phyloP scores from a whole-genome alignment of 2,888 invertebrate genomes.

The Diabrotica balteata region DNA sequence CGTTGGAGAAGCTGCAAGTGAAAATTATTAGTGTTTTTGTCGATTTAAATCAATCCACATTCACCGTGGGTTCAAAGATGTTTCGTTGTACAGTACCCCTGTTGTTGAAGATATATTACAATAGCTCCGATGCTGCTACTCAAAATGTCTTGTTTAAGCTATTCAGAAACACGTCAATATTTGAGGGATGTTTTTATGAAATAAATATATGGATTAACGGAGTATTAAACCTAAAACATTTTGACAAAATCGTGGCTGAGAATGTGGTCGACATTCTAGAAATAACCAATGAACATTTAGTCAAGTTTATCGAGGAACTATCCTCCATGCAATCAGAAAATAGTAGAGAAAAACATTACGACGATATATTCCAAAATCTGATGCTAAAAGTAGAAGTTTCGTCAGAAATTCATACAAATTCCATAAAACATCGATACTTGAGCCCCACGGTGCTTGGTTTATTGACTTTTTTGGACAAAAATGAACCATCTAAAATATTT shows the following conservation, averaged over 20 bases:
- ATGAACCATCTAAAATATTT: slow-evolving; percentile 45
- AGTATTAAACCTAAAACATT: slow-evolving; percentile 47
- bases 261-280: slow-evolving; percentile 48
- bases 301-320: slow-evolving; percentile 43
- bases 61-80: slow-evolving; percentile 48
- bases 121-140: slow-evolving; percentile 53
- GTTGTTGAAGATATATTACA: slow-evolving; percentile 59
- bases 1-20: slow-evolving; percentile 50
- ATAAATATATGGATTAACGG: slow-evolving; percentile 68
- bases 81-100: slow-evolving; percentile 45
- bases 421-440: slow-evolving; percentile 38
- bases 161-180: slow-evolving; percentile 69
- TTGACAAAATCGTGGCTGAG: slow-evolving; percentile 43
- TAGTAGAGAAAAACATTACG: slow-evolving; percentile 16
- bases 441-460: slow-evolving; percentile 58
- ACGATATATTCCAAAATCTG: slow-evolving; percentile 31
- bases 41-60: slow-evolving; percentile 53
- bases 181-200: slow-evolving; percentile 70
- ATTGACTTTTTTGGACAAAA: slow-evolving; percentile 51
- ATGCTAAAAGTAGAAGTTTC: slow-evolving; percentile 8
- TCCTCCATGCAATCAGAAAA: slow-evolving; percentile 29
- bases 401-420: slow-evolving; percentile 13
- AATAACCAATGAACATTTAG: slow-evolving; percentile 42
- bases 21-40: slow-evolving; percentile 60
- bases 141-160: slow-evolving; percentile 61